Evolutionary conservation across 2,797 vertebrate genomes (phyloP).

Genomic region (Diplodus puntazzo): DNA sequence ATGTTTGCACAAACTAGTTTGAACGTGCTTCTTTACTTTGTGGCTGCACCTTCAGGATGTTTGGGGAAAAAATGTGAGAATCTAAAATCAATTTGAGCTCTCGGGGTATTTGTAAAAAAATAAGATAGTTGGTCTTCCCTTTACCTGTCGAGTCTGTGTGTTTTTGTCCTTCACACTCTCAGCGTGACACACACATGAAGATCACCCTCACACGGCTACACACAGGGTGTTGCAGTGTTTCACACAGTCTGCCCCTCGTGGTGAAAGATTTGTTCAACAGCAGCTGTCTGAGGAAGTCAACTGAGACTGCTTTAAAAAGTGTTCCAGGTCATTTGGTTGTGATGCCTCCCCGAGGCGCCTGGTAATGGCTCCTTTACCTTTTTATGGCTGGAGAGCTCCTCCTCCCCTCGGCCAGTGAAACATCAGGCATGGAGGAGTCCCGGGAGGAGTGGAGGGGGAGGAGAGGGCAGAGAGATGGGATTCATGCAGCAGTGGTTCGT

Average conservation of each 20-base stretch:
- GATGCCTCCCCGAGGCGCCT: conserved; percentile 77
- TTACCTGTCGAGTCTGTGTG: background rate
- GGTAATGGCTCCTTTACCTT: conserved; percentile 82
- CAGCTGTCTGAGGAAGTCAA: conserved; percentile 78
- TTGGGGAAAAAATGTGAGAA: background rate
- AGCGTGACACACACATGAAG: conserved; percentile 16
- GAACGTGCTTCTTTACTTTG: background rate
- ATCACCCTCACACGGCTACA: conserved; percentile 2
- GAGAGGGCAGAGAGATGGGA: conserved; percentile 32
- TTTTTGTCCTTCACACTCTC: conserved; percentile 24
- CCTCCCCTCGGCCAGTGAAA: conserved; percentile 51
- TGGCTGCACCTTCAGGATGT: no score
- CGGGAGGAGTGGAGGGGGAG: conserved; percentile 1
- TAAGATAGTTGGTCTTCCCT: background rate
- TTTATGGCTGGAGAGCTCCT: conserved; percentile 64
- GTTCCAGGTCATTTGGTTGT: conserved; percentile 84
- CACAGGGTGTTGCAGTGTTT: conserved; percentile 10
- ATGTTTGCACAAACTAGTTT: background rate
- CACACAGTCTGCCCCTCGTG: conserved; percentile 40
- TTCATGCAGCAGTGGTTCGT: conserved; percentile 42
- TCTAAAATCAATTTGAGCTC: background rate
- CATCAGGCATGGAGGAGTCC: conserved; percentile 39
- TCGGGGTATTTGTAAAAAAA: no score
- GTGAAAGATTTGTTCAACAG: conserved; percentile 73
- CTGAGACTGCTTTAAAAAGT: conserved; percentile 80